These are phyloP conservation scores for Schizopygopsis pylzovi DNA, from an alignment of 2,797 vertebrate genomes.

Conservation along the genomic window DNA sequence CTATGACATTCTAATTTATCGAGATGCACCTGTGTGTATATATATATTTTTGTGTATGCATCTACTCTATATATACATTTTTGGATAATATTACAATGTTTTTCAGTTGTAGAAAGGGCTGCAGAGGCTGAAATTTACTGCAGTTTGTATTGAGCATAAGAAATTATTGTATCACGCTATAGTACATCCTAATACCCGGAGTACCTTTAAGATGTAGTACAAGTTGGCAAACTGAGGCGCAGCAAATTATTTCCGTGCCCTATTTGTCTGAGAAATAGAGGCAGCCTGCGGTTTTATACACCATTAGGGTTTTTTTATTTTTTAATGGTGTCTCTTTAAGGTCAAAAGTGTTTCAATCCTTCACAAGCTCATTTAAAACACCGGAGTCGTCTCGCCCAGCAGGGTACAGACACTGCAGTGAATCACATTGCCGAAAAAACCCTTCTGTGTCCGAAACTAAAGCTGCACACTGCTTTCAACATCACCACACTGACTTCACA, in stretches of 20 bases:
- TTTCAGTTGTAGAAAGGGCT: background rate
- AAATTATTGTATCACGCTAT: background rate
- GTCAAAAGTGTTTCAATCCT: conserved; percentile 19
- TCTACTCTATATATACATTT: too few species aligned
- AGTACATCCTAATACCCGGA: too few species aligned
- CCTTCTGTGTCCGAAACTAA: background rate
- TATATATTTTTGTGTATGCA: too few species aligned
- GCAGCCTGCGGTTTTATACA: background rate
- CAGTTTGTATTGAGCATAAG: background rate
- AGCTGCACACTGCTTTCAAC: background rate
- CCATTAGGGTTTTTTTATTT: background rate
- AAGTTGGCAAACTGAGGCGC: background rate
- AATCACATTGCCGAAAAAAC: background rate
- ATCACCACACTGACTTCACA: background rate
- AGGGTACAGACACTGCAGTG: background rate
- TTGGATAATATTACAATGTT: too few species aligned
- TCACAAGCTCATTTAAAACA: background rate
- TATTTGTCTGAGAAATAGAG: conserved; percentile 6
- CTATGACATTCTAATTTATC: too few species aligned
- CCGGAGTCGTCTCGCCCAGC: background rate
- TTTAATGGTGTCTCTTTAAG: conserved; percentile 6
- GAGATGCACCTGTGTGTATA: too few species aligned
- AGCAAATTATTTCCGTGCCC: too few species aligned
- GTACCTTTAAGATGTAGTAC: background rate
- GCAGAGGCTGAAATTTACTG: background rate